A percentile compares a stretch with the other conserved stretches of the same genome.
These are phyloP conservation scores for Perdix hodgsoniae DNA, from an alignment of 2,797 vertebrate species.

Conservation along the genomic window DNA sequence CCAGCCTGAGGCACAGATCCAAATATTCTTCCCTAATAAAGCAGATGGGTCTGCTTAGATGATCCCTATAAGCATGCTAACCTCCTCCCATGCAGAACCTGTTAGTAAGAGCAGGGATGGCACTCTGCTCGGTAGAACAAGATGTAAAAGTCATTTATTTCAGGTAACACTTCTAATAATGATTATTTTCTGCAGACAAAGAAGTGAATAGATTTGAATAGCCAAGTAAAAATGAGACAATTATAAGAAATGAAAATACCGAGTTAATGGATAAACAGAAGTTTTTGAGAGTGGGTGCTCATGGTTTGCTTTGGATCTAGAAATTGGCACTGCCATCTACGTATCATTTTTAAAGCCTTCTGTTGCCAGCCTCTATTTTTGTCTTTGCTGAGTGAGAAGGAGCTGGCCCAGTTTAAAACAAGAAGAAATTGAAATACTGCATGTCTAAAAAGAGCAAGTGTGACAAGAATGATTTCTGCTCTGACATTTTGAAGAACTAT, in stretches of 20 bases:
- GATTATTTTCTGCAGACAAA: not conserved
- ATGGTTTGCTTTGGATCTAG: constrained; percentile 4
- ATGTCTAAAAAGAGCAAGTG: constrained; percentile 60
- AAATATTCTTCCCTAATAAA: not conserved
- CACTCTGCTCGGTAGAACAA: not conserved
- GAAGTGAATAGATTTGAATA: not conserved
- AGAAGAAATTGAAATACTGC: constrained; percentile 30
- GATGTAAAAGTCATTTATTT: not conserved
- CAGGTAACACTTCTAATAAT: not conserved
- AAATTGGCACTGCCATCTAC: not conserved
- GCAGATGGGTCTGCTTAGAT: not conserved
- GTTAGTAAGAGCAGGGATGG: not conserved
- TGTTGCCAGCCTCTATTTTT: constrained; percentile 53
- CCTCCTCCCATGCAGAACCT: constrained; percentile 9
- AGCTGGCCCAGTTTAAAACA: constrained; percentile 46
- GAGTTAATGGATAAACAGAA: not conserved
- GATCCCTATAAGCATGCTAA: not conserved
- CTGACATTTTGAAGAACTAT: constrained; percentile 33
- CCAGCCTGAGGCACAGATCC: not conserved
- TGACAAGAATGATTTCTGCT: constrained; percentile 59
- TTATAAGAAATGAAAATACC: not conserved
- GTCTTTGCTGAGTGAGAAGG: constrained; percentile 34
- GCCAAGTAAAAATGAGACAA: not conserved
- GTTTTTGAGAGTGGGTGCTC: not conserved
- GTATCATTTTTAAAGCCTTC: constrained; percentile 35